These are phyloP conservation scores for Tichodroma muraria DNA, from an alignment of 2,113 vertebrate genomes.

Conservation along the genomic window DNA sequence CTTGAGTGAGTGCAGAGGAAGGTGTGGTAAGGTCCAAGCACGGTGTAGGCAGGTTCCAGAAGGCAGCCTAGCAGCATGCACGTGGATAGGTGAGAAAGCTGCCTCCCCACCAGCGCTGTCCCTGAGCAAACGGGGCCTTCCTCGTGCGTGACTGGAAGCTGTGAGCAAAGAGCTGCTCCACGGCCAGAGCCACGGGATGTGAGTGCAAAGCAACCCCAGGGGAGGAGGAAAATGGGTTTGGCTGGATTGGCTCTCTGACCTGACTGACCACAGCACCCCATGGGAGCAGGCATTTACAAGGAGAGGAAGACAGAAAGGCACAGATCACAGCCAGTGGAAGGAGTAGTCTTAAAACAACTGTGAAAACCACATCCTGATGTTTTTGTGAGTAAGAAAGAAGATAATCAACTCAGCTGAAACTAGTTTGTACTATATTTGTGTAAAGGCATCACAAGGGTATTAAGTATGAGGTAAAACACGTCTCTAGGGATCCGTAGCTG, in stretches of 20 bases:
- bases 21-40: not conserved
- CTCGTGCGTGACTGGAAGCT: not conserved
- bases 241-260: not conserved
- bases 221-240: not conserved
- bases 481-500: not conserved
- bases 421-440: not conserved
- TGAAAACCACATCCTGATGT: slow-evolving; percentile 10
- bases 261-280: not conserved
- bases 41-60: not conserved
- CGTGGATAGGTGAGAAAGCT: accelerated
- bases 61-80: not conserved
- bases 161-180: not conserved
- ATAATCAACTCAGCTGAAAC: not conserved
- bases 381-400: not conserved
- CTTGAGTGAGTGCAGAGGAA: not conserved
- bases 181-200: not conserved
- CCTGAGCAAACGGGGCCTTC: not conserved
- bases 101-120: not conserved
- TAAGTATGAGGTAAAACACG: not conserved
- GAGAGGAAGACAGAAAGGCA: not conserved
- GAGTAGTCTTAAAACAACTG: not conserved
- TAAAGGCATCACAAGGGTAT: not conserved
- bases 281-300: not conserved
- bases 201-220: not conserved
- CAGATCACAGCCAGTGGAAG: not conserved